Conservation (phyloP, 2,888 invertebrate species). For the Esperia sulphurella region DNA sequence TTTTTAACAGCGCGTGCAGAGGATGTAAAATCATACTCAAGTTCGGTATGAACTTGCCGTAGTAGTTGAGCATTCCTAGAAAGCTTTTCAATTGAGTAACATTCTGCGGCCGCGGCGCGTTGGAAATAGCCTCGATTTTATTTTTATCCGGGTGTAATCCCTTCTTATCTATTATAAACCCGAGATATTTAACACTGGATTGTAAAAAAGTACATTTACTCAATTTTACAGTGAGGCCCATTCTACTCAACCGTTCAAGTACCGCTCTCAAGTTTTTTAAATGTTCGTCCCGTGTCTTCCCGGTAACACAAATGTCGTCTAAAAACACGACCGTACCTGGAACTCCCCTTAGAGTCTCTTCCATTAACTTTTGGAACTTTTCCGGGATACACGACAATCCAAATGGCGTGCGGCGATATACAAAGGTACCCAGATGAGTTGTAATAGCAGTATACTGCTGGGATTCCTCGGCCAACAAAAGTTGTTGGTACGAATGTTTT, state of each 20-base stretch:
- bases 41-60: slow-evolving; percentile 18
- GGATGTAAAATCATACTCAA: slow-evolving; percentile 14
- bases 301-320: slow-evolving; percentile 18
- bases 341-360: slow-evolving; percentile 13
- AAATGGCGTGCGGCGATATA: slow-evolving; percentile 17
- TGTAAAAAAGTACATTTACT: slow-evolving; percentile 18
- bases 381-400: slow-evolving; percentile 20
- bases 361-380: slow-evolving; percentile 10
- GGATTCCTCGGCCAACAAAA: slow-evolving; percentile 13
- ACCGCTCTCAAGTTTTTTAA: slow-evolving; percentile 8
- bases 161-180: too few species aligned
- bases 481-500: slow-evolving; percentile 21
- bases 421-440: too few species aligned
- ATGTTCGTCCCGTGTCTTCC: slow-evolving; percentile 1
- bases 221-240: slow-evolving; percentile 14
- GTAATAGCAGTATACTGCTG: slow-evolving; percentile 16
- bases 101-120: too few species aligned
- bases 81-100: too few species aligned
- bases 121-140: too few species aligned
- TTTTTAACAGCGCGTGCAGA: slow-evolving; percentile 14
- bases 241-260: slow-evolving; percentile 8
- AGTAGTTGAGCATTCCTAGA: too few species aligned
- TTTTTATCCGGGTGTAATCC: too few species aligned
- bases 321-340: slow-evolving; percentile 13
- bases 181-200: slow-evolving; percentile 15